phyloP scores from a whole-genome alignment of 35 echinoderm and acorn worm species.

The Eucidaris tribuloides region DNA sequence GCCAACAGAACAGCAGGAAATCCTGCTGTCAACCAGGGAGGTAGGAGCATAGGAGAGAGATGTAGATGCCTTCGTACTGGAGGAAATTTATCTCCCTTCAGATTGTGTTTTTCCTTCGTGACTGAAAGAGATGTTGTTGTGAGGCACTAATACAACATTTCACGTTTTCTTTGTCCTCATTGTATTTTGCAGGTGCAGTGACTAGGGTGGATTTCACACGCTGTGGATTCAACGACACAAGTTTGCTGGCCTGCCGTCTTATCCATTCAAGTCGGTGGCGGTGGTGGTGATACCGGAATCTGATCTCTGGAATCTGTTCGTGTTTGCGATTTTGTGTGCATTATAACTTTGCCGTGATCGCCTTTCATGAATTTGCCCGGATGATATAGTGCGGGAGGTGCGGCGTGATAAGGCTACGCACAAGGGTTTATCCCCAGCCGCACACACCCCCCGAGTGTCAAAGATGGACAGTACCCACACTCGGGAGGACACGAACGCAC shows the following conservation, averaged over 20 bases:
- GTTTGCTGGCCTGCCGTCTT: no score
- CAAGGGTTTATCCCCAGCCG: neutral
- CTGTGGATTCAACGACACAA: no score
- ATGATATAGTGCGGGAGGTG: constrained; percentile 10
- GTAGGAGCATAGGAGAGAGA: neutral
- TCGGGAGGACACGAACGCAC: constrained; percentile 29
- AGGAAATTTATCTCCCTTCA: constrained; percentile 3
- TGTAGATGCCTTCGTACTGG: constrained; percentile 4
- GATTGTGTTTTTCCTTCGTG: neutral
- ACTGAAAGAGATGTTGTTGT: constrained; percentile 1
- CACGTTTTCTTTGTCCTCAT: constrained; percentile 3
- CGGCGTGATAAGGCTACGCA: neutral
- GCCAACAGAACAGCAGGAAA: constrained; percentile 14
- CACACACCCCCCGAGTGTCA: constrained; percentile 2
- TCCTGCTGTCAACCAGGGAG: constrained; percentile 23
- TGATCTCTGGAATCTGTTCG: neutral
- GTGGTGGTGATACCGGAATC: constrained; percentile 3
- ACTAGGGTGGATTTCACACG: neutral
- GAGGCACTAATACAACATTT: constrained; percentile 15
- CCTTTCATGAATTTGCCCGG: neutral
- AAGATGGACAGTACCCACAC: constrained; percentile 32
- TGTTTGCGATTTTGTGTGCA: no score
- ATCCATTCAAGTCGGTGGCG: neutral
- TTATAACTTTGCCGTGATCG: neutral
- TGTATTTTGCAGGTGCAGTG: constrained; percentile 30